These are phyloP conservation scores for Phthorimaea operculella DNA, from an alignment of 1,140 invertebrate genomes.

Conservation along the genomic window DNA sequence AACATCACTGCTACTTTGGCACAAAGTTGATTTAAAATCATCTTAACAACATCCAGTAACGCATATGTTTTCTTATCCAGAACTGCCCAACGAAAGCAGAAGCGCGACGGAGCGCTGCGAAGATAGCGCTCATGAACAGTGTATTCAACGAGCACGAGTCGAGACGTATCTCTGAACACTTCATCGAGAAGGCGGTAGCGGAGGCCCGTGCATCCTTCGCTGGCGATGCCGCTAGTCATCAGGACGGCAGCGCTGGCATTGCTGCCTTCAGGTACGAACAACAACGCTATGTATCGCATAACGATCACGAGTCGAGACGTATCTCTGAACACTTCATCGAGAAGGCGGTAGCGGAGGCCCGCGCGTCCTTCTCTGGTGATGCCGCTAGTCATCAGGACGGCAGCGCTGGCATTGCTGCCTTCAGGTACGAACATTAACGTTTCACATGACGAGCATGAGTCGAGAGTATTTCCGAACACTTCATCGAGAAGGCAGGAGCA, in stretches of 20 bases:
- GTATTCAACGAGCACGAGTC: slow-evolving; percentile 97
- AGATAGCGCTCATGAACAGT: slow-evolving; percentile 97
- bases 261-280: slow-evolving; percentile 82
- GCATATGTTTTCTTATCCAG: slow-evolving; percentile 52
- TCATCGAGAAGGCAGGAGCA: slow-evolving; percentile 91
- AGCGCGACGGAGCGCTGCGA: slow-evolving; percentile 91
- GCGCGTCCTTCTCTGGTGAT: slow-evolving; percentile 73
- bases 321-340: slow-evolving; percentile 96
- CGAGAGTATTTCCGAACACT: slow-evolving; percentile 92
- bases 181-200: slow-evolving; percentile 91
- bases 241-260: slow-evolving; percentile 86
- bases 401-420: slow-evolving; percentile 90
- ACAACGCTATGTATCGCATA: not conserved
- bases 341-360: slow-evolving; percentile 89
- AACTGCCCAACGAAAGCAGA: slow-evolving; percentile 96
- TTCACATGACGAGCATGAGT: not conserved
- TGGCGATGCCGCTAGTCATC: slow-evolving; percentile 75
- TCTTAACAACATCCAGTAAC: no score
- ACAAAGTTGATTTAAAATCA: no score
- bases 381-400: slow-evolving; percentile 81
- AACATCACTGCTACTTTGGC: no score
- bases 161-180: slow-evolving; percentile 91
- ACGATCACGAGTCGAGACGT: slow-evolving; percentile 69
- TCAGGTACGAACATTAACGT: slow-evolving; percentile 68
- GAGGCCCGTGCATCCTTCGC: slow-evolving; percentile 82